Evolutionary conservation across 2,888 invertebrate genomes (phyloP).

Genomic region (Phyllotreta striolata): DNA sequence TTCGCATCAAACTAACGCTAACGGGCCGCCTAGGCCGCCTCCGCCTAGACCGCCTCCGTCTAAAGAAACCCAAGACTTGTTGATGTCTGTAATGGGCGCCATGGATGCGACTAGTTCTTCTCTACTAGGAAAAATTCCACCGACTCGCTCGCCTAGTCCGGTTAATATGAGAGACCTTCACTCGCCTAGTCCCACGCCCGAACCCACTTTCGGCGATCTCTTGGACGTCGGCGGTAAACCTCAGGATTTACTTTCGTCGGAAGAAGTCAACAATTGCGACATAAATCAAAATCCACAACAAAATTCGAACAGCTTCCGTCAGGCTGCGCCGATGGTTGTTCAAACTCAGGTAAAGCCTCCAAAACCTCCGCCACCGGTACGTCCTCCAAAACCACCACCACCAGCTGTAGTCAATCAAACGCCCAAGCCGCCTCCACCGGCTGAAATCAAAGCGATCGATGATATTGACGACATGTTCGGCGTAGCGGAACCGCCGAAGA

Average conservation of each 20-base stretch:
- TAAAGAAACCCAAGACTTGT: slow-evolving; percentile 84
- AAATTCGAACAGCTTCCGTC: slow-evolving; percentile 60
- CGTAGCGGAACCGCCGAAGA: slow-evolving; percentile 44
- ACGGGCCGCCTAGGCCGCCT: slow-evolving; percentile 49
- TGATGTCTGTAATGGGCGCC: slow-evolving; percentile 85
- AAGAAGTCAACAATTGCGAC: slow-evolving; percentile 53
- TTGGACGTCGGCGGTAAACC: slow-evolving; percentile 67
- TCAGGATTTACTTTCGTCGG: slow-evolving; percentile 33
- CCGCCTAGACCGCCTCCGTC: slow-evolving; percentile 71
- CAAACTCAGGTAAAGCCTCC: slow-evolving; percentile 40
- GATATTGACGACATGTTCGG: slow-evolving; percentile 59
- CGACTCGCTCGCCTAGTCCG: slow-evolving; percentile 87
- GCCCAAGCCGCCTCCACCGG: slow-evolving; percentile 33
- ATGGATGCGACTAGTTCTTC: slow-evolving; percentile 89
- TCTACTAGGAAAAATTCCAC: slow-evolving; percentile 82
- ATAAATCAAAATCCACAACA: slow-evolving; percentile 61
- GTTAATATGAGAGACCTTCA: slow-evolving; percentile 83
- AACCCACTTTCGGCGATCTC: slow-evolving; percentile 69
- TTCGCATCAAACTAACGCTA: slow-evolving; percentile 48
- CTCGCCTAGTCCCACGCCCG: slow-evolving; percentile 85
- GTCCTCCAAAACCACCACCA: slow-evolving; percentile 54
- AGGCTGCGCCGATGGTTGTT: slow-evolving; percentile 13
- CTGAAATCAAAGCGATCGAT: slow-evolving; percentile 26
- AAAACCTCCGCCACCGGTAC: slow-evolving; percentile 49
- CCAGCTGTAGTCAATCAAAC: slow-evolving; percentile 49